Conservation (phyloP, 2,888 invertebrate species). For the Deladenus siricidicola region DNA sequence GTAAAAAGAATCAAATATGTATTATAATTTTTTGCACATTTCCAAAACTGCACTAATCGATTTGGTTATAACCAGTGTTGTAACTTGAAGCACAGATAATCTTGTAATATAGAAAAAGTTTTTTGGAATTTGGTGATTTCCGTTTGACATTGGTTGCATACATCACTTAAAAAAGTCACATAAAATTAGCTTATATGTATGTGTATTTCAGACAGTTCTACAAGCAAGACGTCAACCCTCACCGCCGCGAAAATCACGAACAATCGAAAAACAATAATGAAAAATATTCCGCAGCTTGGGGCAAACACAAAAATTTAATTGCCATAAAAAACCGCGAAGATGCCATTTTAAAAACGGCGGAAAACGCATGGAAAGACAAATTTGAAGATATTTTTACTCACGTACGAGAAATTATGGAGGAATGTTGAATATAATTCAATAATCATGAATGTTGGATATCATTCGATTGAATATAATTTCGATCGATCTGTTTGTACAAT, state of each 20-base stretch:
- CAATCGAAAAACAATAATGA: constrained; percentile 21
- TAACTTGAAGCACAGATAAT: too few relatives aligned
- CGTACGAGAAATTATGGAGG: constrained; percentile 6
- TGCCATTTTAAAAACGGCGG: constrained; percentile 2
- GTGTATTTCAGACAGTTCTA: constrained; percentile 27
- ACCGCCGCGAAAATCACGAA: constrained; percentile 20
- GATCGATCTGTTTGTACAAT: too few relatives aligned
- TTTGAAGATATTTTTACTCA: constrained; percentile 11
- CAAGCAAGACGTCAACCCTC: constrained; percentile 11
- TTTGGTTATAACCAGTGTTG: too few relatives aligned
- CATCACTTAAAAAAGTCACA: too few relatives aligned
- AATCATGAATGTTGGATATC: too few relatives aligned
- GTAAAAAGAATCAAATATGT: neutral
- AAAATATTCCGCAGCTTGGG: constrained; percentile 20
- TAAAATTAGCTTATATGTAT: too few relatives aligned
- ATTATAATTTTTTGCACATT: neutral
- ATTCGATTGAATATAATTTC: too few relatives aligned
- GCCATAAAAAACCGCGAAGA: constrained; percentile 17
- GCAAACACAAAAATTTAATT: constrained; percentile 14
- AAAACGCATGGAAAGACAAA: constrained; percentile 21
- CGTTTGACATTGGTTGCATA: too few relatives aligned
- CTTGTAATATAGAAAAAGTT: too few relatives aligned
- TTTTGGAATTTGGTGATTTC: too few relatives aligned
- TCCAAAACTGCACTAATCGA: too few relatives aligned
- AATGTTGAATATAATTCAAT: too few relatives aligned